phyloP scores from a whole-genome alignment of 2,113 vertebrate species.

The Ailurus styani region DNA sequence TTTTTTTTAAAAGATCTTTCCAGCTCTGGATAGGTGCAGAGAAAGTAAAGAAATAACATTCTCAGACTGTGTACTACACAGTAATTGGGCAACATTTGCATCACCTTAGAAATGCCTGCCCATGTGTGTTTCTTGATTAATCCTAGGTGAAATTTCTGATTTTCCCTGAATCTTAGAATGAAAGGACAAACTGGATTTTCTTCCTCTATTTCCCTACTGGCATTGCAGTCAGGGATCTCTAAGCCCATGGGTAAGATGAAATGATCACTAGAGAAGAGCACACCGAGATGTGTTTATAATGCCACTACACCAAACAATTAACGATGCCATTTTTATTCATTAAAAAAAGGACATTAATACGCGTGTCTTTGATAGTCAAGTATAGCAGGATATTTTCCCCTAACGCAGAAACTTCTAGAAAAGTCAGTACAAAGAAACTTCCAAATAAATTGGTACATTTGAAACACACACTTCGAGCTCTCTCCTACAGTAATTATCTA shows the following conservation, averaged over 20 bases:
- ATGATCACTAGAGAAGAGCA: neutral
- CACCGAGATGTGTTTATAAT: neutral
- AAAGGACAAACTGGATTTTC: neutral
- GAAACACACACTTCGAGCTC: constrained; percentile 45
- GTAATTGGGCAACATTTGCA: neutral
- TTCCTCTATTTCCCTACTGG: neutral
- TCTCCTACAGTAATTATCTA: constrained; percentile 59
- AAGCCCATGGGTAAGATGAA: neutral
- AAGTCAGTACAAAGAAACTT: constrained; percentile 56
- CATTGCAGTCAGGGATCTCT: neutral
- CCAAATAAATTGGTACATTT: constrained; percentile 41
- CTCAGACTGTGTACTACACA: neutral
- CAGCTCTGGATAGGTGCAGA: neutral
- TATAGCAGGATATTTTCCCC: neutral
- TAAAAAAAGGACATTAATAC: neutral
- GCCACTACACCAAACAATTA: neutral
- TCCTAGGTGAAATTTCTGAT: neutral
- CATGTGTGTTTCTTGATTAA: neutral
- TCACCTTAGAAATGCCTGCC: neutral
- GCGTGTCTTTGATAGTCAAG: neutral
- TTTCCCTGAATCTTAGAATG: neutral
- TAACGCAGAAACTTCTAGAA: neutral
- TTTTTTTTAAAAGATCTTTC: neutral
- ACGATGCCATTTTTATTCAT: neutral
- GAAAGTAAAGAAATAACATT: neutral